phyloP scores from a whole-genome alignment of 1,140 invertebrate species.

The Drosophila sucinea region DNA sequence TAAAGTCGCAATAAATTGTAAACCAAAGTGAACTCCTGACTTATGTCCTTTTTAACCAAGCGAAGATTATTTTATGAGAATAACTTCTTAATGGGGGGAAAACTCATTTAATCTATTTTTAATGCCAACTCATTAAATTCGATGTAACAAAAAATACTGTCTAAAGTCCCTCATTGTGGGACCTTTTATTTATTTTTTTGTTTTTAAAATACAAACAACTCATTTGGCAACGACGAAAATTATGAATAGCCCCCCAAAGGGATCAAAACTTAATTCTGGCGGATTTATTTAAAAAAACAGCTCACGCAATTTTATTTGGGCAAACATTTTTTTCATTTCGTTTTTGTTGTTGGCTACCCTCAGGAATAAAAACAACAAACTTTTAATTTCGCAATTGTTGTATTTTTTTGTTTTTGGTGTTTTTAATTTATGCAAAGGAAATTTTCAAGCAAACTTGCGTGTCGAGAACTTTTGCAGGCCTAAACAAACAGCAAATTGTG shows the following conservation, averaged over 20 bases:
- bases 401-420: conserved; percentile 8
- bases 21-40: not conserved
- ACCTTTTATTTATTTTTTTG: conserved; percentile 3
- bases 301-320: conserved; percentile 22
- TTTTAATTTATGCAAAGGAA: conserved; percentile 53
- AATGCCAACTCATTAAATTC: not conserved
- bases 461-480: conserved; percentile 9
- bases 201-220: conserved; percentile 8
- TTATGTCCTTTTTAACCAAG: not conserved
- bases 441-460: conserved; percentile 37
- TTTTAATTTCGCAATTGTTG: conserved; percentile 33
- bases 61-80: not conserved
- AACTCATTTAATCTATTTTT: conserved; percentile 12
- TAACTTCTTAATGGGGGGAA: not conserved
- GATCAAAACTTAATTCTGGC: conserved; percentile 2
- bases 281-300: not conserved
- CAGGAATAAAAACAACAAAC: conserved; percentile 19
- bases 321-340: conserved; percentile 2
- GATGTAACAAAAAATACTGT: not conserved
- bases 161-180: not conserved
- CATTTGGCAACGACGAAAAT: conserved; percentile 7
- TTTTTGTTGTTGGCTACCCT: not conserved
- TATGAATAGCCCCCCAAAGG: conserved; percentile 7
- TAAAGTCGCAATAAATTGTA: too few species aligned
- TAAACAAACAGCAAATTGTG: conserved; percentile 32